Evolutionary conservation across 2,113 vertebrate genomes (phyloP).

Genomic region (Salvator merianae): DNA sequence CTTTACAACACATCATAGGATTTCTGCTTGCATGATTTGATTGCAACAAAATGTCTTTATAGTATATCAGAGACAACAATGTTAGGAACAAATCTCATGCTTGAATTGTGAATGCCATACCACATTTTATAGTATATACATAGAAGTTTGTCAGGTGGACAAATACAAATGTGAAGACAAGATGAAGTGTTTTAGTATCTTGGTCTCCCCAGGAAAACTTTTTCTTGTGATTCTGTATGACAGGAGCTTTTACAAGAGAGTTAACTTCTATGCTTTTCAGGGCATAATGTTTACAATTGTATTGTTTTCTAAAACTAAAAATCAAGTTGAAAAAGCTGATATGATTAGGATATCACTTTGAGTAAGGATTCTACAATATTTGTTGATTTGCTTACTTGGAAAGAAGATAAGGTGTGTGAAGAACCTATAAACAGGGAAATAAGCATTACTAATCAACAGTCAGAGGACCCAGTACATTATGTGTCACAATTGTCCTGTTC

Average conservation of each 20-base stretch:
- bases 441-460: neutral
- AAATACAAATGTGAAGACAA: neutral
- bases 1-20: neutral
- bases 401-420: neutral
- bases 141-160: neutral
- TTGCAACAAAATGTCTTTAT: neutral
- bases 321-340: neutral
- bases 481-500: neutral
- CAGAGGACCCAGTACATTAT: neutral
- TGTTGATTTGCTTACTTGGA: neutral
- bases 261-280: neutral
- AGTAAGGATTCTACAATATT: neutral
- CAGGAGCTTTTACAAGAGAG: neutral
- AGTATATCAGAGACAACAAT: neutral
- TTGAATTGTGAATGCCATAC: neutral
- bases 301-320: neutral
- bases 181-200: neutral
- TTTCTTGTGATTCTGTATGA: neutral
- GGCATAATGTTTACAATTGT: neutral
- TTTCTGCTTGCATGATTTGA: neutral
- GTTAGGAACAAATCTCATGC: neutral
- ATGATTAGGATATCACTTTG: neutral
- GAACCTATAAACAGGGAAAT: neutral
- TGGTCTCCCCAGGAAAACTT: neutral
- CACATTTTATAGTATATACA: neutral